Evolutionary conservation across 1,140 invertebrate species (phyloP), one percentile per base, ranked within the genome.

Genomic region (Thaumetopoea pityocampa): DNA sequence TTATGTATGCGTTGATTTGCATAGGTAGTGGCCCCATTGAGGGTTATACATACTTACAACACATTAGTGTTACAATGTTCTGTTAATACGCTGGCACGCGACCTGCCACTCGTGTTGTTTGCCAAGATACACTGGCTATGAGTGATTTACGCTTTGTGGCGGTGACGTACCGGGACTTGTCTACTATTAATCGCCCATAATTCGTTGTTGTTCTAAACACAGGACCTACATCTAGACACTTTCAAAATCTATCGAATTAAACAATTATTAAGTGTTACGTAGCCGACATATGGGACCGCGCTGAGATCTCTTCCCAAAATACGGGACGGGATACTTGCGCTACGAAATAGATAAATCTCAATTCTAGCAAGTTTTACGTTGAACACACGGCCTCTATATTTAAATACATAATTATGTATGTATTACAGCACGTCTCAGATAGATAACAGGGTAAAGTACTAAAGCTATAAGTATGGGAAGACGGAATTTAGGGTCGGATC

Each of bases 31-130:
- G n/a, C n/a, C n/a, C 58, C 73, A 74, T 57, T 82, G 65, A 63
- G 63, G 69, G 67, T 61, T 54, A 34, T 59, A 55, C 67, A 80
- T 83, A 83, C 79, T 83, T 80, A 83, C 79, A 83, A 83, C 60
- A 67, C 65, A 57, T 57, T 68, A 68, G 69, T 70, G 66, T 78
- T 62, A 72, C 45, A 56, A 54, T 51, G 54, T 59, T 71, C 44
- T 61, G 50, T 54, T 66, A 56, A 47, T 59, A 70, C 46, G 64
- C 33, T 55, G 65, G 59, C 56, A 62, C 51, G 66, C 51, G 51
- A 60, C 51, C 50, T 59, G 64, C 50, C 62, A 56, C 48, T 56
- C 42, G 54, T 56, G 61, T 40, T 53, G 54, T 37, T 60, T 54
- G 42, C 65, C 59, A 67, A 63, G 63, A 63, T 63, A 50, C 48